Evolutionary conservation across 1,140 invertebrate species (phyloP).

Genomic region (Coelopa frigida): DNA sequence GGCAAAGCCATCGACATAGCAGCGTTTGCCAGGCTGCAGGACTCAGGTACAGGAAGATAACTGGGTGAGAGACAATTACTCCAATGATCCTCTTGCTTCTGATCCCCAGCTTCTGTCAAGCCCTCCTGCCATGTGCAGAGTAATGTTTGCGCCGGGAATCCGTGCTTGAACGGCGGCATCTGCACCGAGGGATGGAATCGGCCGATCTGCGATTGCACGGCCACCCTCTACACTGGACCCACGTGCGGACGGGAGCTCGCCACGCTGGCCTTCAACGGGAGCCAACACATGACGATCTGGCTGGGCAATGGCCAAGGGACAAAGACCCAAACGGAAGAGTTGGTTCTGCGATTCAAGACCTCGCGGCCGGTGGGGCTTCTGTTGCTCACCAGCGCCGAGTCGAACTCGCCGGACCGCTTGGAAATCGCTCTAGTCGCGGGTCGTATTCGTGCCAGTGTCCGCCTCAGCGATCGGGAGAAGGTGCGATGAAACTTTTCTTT

Average conservation of each 20-base stretch:
- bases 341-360: conserved; percentile 82
- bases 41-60: conserved; percentile 57
- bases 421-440: conserved; percentile 77
- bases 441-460: conserved; percentile 68
- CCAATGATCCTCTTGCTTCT: conserved; percentile 6
- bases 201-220: conserved; percentile 90
- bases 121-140: conserved; percentile 75
- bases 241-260: conserved; percentile 88
- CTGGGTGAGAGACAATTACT: conserved; percentile 1
- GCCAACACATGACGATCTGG: conserved; percentile 73
- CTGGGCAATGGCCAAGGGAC: conserved; percentile 65
- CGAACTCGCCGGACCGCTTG: conserved; percentile 66
- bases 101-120: conserved; percentile 67
- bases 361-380: conserved; percentile 65
- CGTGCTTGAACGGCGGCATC: conserved; percentile 84
- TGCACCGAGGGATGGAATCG: conserved; percentile 95
- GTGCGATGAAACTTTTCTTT: conserved; percentile 43
- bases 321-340: conserved; percentile 84
- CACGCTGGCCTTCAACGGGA: conserved; percentile 81
- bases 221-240: conserved; percentile 81
- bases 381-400: conserved; percentile 65
- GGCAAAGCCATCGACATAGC: conserved; percentile 88
- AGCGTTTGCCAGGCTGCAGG: conserved; percentile 79
- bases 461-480: conserved; percentile 80
- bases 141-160: conserved; percentile 65